Evolutionary conservation across 2,113 vertebrate genomes (phyloP).

Genomic region (Psittacula cyanocephala): DNA sequence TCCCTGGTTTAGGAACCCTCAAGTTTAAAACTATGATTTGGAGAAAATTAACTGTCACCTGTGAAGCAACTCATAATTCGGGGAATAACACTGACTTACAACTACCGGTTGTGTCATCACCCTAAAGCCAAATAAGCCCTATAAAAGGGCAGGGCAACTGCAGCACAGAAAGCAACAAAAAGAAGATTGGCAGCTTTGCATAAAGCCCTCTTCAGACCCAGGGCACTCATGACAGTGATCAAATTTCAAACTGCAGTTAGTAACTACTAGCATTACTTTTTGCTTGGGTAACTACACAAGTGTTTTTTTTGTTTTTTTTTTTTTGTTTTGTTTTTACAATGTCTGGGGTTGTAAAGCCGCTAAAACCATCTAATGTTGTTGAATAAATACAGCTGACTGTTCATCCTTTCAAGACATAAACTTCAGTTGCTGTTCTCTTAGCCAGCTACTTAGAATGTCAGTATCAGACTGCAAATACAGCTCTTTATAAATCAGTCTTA

Average conservation of each 20-base stretch:
- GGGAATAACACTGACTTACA: not conserved
- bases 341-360: not conserved
- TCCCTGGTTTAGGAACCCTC: not conserved
- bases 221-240: accelerated
- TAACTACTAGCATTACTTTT: not conserved
- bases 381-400: not conserved
- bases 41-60: not conserved
- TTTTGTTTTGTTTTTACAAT: not conserved
- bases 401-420: not conserved
- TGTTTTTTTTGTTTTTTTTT: accelerated
- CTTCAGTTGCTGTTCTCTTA: not conserved
- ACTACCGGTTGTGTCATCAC: not conserved
- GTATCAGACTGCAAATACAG: not conserved
- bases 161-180: not conserved
- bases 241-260: not conserved
- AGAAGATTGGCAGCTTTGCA: not conserved
- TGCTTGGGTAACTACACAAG: not conserved
- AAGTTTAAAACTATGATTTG: not conserved
- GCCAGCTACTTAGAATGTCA: not conserved
- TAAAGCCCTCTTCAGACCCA: not conserved
- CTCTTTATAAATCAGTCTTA: not conserved
- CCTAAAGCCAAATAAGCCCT: not conserved
- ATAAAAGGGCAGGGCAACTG: not conserved
- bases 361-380: not conserved
- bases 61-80: not conserved